Percentiles rank a stretch among this genome's conserved stretches.
These are phyloP conservation scores for Notiomystis cincta DNA, from an alignment of 2,113 vertebrate species.

Conservation along the genomic window DNA sequence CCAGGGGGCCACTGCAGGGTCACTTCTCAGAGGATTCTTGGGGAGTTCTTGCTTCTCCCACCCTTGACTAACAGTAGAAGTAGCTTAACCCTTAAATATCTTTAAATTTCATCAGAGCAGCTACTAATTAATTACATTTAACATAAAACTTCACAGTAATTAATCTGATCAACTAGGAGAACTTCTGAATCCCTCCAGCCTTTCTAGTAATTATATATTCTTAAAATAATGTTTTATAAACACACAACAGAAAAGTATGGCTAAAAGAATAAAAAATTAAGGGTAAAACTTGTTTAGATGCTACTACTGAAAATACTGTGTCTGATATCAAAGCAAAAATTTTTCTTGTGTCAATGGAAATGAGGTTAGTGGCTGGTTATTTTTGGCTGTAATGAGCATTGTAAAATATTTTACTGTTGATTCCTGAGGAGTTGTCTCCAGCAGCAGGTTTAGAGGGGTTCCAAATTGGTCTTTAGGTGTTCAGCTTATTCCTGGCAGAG, in stretches of 20 bases:
- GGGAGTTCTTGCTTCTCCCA: background rate
- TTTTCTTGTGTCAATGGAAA: background rate
- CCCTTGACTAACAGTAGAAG: background rate
- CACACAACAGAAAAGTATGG: slow-evolving; percentile 10
- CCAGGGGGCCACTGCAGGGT: background rate
- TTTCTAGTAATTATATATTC: slow-evolving; percentile 1
- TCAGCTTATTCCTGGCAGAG: background rate
- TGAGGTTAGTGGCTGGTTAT: slow-evolving; percentile 10
- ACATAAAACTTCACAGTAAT: slow-evolving; percentile 1
- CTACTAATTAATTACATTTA: slow-evolving; percentile 47
- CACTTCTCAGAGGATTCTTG: background rate
- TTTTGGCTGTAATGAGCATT: slow-evolving; percentile 27
- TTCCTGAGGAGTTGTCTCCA: background rate
- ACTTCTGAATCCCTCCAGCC: background rate
- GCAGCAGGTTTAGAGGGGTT: background rate
- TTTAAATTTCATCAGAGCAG: background rate
- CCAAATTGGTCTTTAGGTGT: background rate
- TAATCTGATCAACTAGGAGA: background rate
- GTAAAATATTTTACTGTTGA: background rate
- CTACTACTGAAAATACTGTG: background rate
- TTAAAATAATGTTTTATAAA: slow-evolving; percentile 13
- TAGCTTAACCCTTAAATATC: background rate
- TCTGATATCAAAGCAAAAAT: background rate
- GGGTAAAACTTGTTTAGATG: background rate
- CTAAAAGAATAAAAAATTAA: slow-evolving; percentile 7